Evolutionary conservation across 2,113 vertebrate genomes (phyloP), one percentile per base, ranked within the genome.

Genomic region (Campylomormyrus tamandua): DNA sequence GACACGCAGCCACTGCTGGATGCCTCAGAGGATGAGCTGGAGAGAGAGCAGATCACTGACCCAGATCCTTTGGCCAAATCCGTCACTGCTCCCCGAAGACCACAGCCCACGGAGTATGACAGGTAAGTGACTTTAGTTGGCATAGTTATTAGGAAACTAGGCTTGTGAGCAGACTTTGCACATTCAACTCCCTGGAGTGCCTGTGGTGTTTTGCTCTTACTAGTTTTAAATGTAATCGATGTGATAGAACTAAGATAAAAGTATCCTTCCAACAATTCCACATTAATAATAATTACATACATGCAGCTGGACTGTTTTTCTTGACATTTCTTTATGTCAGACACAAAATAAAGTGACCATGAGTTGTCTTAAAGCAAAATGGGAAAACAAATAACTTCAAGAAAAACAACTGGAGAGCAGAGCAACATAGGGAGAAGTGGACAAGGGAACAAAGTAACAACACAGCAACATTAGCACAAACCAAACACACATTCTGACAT

Each of bases 41-140:
- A 96, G 85, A 90, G 49, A 87, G 95, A 95, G 50, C 94, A 94
- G 84, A n/a, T 92, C 88, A 92, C 95, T 86, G 93, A 91, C 86
- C 93, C 92, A 5, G 92, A 94, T 89, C 74, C 94, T 21, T 90
- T 74, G 80, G 95, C 93, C 91, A 96, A 94, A 89, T 97, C 97
- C 0, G 88, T 97, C 42, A 97, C 95, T 0, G 92, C 91, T 15
- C 92, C 93, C n/a, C 95, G 94, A 92, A 95, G 50, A 93, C 93
- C 97, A 1, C 96, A 97, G 90, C 93, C 95, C 90, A 97, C 96
- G 0, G 97, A 98, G 6, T 97, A 96, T 48, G 97, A 97, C 85
- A 95, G 96, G 80, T 87, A 58, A 88, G 45, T 24, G 58, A 50
- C 56, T 62, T 46, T 52, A 62, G 15, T 39, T 42, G 19, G 39